These are phyloP conservation scores for Euplagia quadripunctaria DNA, from an alignment of 2,888 invertebrate genomes.

Conservation along the genomic window DNA sequence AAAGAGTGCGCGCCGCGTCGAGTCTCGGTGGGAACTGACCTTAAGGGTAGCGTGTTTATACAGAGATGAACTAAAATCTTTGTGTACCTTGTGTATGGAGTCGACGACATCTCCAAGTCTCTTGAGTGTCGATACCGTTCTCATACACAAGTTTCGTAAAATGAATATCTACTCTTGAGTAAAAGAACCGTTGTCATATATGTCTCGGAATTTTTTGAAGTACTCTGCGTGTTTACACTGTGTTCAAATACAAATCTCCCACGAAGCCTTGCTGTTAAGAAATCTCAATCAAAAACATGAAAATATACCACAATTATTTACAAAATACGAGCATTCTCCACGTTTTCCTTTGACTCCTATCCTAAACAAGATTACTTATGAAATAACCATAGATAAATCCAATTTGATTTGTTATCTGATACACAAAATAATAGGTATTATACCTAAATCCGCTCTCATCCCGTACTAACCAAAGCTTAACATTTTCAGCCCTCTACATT, in stretches of 20 bases:
- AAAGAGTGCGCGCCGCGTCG: no score
- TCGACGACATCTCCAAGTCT: no score
- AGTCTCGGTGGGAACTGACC: no score
- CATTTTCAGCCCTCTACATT: constrained; percentile 41
- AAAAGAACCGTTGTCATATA: no score
- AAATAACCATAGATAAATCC: constrained; percentile 1
- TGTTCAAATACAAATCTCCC: not conserved
- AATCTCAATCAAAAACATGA: not conserved
- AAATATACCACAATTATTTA: not conserved
- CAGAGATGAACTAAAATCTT: no score
- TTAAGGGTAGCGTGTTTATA: no score
- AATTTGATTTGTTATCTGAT: not conserved
- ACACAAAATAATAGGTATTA: not conserved
- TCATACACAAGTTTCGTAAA: no score
- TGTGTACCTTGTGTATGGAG: no score
- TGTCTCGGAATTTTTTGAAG: not conserved
- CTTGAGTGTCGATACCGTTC: no score
- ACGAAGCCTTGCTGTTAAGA: not conserved
- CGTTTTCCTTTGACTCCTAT: not conserved
- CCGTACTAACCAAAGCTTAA: constrained; percentile 38
- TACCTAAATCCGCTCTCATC: constrained; percentile 40
- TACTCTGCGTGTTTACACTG: no score
- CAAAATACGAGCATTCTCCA: not conserved
- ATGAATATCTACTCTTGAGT: no score
- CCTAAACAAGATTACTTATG: not conserved